Conservation (phyloP, 2,888 invertebrate species). For the Gymnocheta viridis region DNA sequence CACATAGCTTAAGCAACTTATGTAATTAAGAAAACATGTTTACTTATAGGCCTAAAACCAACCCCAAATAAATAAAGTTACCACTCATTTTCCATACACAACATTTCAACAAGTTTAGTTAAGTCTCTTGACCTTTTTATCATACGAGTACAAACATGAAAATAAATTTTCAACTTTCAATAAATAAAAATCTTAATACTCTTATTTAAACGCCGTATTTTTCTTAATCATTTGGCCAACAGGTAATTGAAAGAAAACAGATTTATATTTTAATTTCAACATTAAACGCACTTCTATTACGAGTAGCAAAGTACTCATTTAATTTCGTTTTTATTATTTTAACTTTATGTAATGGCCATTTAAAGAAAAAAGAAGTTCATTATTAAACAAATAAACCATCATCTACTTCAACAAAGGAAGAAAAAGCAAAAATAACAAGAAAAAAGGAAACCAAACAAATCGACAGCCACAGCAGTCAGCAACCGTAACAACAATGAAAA, state of each 20-base stretch:
- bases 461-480: background rate
- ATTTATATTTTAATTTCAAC: slow-evolving; percentile 44
- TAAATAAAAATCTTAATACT: slow-evolving; percentile 14
- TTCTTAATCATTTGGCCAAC: slow-evolving; percentile 9
- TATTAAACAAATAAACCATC: slow-evolving; percentile 46
- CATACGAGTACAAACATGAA: background rate
- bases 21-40: too few species aligned
- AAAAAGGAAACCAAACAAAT: slow-evolving; percentile 38
- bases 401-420: slow-evolving; percentile 2
- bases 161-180: background rate
- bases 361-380: slow-evolving; percentile 40
- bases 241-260: slow-evolving; percentile 40
- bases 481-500: slow-evolving; percentile 10
- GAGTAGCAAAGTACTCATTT: slow-evolving; percentile 35
- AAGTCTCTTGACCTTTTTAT: background rate
- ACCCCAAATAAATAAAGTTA: too few species aligned
- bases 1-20: too few species aligned
- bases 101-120: background rate
- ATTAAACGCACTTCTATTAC: slow-evolving; percentile 23
- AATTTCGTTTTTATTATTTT: slow-evolving; percentile 40
- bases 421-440: slow-evolving; percentile 1
- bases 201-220: slow-evolving; percentile 16
- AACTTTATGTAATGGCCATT: slow-evolving; percentile 49
- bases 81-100: too few species aligned
- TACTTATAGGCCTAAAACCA: too few species aligned